Conservation (phyloP, 2,113 vertebrate genomes). For the Mola mola region DNA sequence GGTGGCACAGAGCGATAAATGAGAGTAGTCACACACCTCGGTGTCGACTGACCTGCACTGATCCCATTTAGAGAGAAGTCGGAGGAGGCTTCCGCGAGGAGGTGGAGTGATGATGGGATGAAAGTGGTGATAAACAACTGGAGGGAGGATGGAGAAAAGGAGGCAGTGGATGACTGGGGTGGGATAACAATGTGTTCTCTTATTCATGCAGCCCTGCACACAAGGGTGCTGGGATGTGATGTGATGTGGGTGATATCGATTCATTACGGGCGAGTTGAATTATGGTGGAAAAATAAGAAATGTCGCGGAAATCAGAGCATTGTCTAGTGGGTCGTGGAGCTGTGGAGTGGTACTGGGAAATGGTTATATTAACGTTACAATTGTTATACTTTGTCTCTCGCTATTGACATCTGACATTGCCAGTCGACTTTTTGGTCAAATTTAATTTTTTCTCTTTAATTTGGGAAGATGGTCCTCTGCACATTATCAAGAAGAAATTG, state of each 20-base stretch:
- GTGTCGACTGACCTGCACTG: conserved; percentile 78
- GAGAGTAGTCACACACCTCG: conserved; percentile 43
- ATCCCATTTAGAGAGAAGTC: conserved; percentile 70
- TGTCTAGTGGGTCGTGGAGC: background rate
- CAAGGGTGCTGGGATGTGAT: conserved; percentile 5
- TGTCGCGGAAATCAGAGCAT: no score
- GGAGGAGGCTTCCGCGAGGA: conserved; percentile 65
- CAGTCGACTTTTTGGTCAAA: no score
- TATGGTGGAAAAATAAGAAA: background rate
- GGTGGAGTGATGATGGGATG: conserved; percentile 70
- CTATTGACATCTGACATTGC: no score
- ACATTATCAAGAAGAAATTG: no score
- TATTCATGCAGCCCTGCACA: conserved; percentile 43
- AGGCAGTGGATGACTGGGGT: conserved; percentile 39
- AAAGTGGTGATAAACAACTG: conserved; percentile 71
- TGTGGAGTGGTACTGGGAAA: background rate
- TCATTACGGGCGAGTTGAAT: conserved; percentile 20
- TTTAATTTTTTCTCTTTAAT: no score
- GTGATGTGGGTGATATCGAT: conserved; percentile 23
- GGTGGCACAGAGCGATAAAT: conserved; percentile 31
- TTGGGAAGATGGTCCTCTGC: no score
- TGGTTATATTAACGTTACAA: no score
- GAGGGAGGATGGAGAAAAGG: conserved; percentile 57
- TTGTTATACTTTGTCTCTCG: no score
- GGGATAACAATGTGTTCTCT: conserved; percentile 51